These are phyloP conservation scores for Eucidaris tribuloides DNA, from an alignment of 35 echinoderm and acorn worm species.

Conservation along the genomic window DNA sequence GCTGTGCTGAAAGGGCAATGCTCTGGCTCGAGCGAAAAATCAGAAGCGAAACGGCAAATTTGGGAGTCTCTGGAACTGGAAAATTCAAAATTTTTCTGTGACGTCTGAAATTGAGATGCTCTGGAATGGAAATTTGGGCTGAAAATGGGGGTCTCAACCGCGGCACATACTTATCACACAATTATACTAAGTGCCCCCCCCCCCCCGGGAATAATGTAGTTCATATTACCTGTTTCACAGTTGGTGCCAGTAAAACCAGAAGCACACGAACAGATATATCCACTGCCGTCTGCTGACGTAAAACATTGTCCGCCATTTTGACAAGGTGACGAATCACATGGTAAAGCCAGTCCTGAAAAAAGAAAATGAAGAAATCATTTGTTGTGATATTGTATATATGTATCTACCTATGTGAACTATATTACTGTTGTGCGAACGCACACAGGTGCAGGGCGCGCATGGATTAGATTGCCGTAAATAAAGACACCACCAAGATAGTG, in stretches of 20 bases:
- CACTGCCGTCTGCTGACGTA: neutral
- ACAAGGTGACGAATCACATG: neutral
- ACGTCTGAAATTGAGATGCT: too few species aligned
- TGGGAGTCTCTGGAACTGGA: too few species aligned
- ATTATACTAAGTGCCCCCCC: too few species aligned
- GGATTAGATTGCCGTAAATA: neutral
- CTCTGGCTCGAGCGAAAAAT: too few species aligned
- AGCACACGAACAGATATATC: neutral
- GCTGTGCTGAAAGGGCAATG: too few species aligned
- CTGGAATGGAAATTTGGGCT: too few species aligned
- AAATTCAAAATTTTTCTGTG: too few species aligned
- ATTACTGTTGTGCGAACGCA: neutral
- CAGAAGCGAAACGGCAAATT: too few species aligned
- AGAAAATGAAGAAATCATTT: neutral
- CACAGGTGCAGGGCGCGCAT: neutral
- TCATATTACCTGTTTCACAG: neutral
- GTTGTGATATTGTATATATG: neutral
- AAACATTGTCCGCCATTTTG: conserved; percentile 16
- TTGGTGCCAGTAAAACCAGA: neutral
- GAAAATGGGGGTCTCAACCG: too few species aligned
- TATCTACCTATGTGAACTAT: too few species aligned
- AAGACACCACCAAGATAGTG: neutral
- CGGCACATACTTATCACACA: too few species aligned
- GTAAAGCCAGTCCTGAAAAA: neutral
- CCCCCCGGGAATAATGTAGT: too few species aligned